Evolutionary conservation across 2,797 vertebrate species (phyloP).

Genomic region (Dallia pectoralis): DNA sequence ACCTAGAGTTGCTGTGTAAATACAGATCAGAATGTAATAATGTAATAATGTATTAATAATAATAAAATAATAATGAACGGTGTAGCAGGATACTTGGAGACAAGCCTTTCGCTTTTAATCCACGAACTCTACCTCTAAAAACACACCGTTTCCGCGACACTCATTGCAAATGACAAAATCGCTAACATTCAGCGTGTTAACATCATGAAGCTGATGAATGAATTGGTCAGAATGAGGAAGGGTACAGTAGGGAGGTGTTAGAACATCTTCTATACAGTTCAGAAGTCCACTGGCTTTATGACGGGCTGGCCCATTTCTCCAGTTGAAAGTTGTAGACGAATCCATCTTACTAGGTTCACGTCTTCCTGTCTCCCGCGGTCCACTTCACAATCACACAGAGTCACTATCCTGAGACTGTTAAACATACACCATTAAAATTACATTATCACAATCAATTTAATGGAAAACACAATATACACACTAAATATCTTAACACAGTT

Average conservation of each 20-base stretch:
- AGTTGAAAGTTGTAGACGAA: constrained; percentile 53
- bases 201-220: neutral
- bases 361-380: constrained; percentile 41
- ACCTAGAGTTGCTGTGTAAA: neutral
- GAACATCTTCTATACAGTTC: constrained; percentile 80
- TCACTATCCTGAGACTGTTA: neutral
- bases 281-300: constrained; percentile 82
- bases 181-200: neutral
- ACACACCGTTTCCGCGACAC: neutral
- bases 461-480: neutral
- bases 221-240: constrained; percentile 48
- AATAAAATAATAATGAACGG: too few species aligned
- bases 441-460: neutral
- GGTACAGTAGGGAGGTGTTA: constrained; percentile 64
- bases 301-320: constrained; percentile 80
- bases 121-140: neutral
- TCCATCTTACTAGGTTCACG: constrained; percentile 46
- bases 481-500: neutral
- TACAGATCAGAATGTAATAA: neutral
- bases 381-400: constrained; percentile 9
- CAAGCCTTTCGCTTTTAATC: neutral
- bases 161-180: neutral
- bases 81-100: neutral
- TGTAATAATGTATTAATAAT: too few species aligned
- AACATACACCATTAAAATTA: neutral